These are phyloP conservation scores for Cylas formicarius DNA, from an alignment of 1,140 invertebrate species.

Conservation along the genomic window DNA sequence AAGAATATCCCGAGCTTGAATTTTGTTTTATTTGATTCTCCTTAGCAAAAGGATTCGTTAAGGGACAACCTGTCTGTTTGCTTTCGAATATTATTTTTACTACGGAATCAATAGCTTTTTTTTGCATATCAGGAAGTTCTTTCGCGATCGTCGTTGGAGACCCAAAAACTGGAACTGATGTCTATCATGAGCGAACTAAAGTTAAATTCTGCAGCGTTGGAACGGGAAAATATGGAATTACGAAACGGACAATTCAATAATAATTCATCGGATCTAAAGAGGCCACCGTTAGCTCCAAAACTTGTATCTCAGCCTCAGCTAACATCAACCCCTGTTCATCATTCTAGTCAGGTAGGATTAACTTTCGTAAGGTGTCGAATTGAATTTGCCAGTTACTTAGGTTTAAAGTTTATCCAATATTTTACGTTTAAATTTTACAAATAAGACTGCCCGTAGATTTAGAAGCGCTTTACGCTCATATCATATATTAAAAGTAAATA, in stretches of 20 bases:
- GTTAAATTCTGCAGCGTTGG: constrained; percentile 70
- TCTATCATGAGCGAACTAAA: constrained; percentile 86
- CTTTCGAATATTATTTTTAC: no score
- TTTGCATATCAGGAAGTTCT: constrained; percentile 83
- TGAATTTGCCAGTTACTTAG: not conserved
- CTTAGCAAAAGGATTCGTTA: no score
- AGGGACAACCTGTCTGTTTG: no score
- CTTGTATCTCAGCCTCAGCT: constrained; percentile 37
- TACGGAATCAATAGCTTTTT: no score
- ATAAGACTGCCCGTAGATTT: no score
- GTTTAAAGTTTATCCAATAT: no score
- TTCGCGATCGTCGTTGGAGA: constrained; percentile 79
- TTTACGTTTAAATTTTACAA: no score
- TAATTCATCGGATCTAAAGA: constrained; percentile 39
- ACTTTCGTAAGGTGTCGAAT: not conserved
- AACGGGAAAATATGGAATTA: constrained; percentile 74
- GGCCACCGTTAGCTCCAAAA: constrained; percentile 43
- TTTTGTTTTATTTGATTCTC: no score
- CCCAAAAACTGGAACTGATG: constrained; percentile 87
- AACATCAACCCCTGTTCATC: constrained; percentile 40
- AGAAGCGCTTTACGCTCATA: no score
- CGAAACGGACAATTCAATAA: constrained; percentile 44
- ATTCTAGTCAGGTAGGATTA: constrained; percentile 36
- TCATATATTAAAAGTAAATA: no score
- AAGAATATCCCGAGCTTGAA: no score